Percentiles rank a stretch among this genome's conserved stretches.
phyloP scores from a whole-genome alignment of 2,888 invertebrate species.

The Coenonympha arcania region DNA sequence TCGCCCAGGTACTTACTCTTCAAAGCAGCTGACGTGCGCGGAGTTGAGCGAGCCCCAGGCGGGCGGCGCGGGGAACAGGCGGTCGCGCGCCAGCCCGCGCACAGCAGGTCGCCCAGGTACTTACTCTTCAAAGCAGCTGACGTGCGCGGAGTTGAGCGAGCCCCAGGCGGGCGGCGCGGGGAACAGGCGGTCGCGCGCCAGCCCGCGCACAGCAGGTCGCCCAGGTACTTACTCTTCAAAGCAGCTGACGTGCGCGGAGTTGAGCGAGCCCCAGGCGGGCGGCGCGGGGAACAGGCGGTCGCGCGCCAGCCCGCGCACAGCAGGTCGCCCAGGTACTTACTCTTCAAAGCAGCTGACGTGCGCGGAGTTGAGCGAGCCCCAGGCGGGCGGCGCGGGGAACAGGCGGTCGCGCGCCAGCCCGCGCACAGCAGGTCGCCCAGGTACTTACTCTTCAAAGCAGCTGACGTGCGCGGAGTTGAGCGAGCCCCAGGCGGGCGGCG shows the following conservation, averaged over 20 bases:
- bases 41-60: constrained; percentile 71
- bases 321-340: constrained; percentile 86
- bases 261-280: constrained; percentile 68
- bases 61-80: constrained; percentile 68
- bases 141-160: constrained; percentile 78
- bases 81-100: constrained; percentile 74
- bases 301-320: constrained; percentile 75
- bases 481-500: constrained; percentile 55
- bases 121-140: constrained; percentile 85
- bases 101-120: constrained; percentile 83
- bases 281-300: constrained; percentile 71
- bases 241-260: constrained; percentile 83
- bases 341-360: constrained; percentile 84
- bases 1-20: constrained; percentile 89
- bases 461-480: constrained; percentile 79
- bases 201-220: constrained; percentile 78
- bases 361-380: constrained; percentile 75
- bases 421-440: constrained; percentile 82
- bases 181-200: constrained; percentile 75
- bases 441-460: constrained; percentile 84
- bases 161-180: constrained; percentile 57
- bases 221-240: constrained; percentile 88
- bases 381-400: constrained; percentile 58
- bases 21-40: constrained; percentile 84
- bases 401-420: constrained; percentile 74